Evolutionary conservation across 1,140 invertebrate species (phyloP), one percentile per base, ranked within the genome.

Genomic region (Saccostrea glomerata): DNA sequence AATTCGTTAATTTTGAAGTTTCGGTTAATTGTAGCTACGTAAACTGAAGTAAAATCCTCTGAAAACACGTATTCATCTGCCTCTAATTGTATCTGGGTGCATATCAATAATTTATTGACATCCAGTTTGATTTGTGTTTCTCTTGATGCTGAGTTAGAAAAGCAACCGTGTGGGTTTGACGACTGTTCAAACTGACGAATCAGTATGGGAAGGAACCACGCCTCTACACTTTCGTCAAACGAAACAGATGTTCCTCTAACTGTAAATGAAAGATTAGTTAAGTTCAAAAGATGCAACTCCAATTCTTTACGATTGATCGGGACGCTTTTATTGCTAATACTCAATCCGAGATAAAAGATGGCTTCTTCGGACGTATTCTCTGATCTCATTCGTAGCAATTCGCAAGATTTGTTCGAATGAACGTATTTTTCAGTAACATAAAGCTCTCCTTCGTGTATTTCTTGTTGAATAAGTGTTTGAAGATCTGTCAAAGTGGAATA

Each of bases 1-100:
- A 83, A 83, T 56, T 83, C 82, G 6, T 83, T 56, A 15, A 83
- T 54, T 11, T 56, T 20, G 23, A 83, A 56, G 15, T 20, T 11
- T 2, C 6, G 17, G 15, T 47, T 47, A 36, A 54, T n/a, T 20
- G 40, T 56, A n/a, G n/a, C 23, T 13, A 54, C 17, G 15, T 54
- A 54, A 20, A 83, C 6, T 20, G 13, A 23, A 40, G 47, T 82
- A 11, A 55, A 5, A 5, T n/a, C 20, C 6, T 70, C 23, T 0
- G 58, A 30, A 30, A 23, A 54, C 0, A 20, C 58, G 23, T 25
- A 87, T 17, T 87, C 86, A 36, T 66, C 54, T 7, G 0, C 11
- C 20, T 83, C 12, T 15, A 87, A 66, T 13, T 60, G 13, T 15
- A 87, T 58, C 17, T 87, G 86, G 25, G 15, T 25, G 20, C 86